A percentile compares a stretch with the other conserved stretches of the same genome.
Evolutionary conservation across 2,888 invertebrate species (phyloP).

Genomic region (Phyllotreta striolata): DNA sequence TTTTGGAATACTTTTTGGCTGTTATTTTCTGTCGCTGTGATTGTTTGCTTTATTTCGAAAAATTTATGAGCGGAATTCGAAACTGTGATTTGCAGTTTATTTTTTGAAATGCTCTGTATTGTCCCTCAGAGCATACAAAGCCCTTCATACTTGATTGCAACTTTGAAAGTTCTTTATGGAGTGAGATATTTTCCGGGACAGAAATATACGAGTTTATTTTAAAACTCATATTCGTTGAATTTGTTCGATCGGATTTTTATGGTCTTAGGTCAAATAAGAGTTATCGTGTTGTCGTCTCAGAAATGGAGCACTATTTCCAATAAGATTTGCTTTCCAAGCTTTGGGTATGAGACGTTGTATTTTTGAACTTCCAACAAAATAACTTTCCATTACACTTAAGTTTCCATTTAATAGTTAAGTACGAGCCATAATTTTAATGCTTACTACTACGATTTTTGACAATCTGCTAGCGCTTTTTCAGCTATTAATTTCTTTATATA

Average conservation of each 20-base stretch:
- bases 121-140: too few relatives aligned
- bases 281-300: constrained; percentile 13
- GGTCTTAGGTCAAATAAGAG: constrained; percentile 22
- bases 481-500: too few relatives aligned
- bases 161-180: constrained; percentile 21
- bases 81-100: too few relatives aligned
- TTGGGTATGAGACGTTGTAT: not conserved
- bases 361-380: not conserved
- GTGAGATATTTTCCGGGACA: constrained; percentile 6
- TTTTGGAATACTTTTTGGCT: too few relatives aligned
- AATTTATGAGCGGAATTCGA: too few relatives aligned
- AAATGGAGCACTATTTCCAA: constrained; percentile 10
- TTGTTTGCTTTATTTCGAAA: too few relatives aligned
- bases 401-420: not conserved
- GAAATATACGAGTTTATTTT: constrained; percentile 21
- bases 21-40: too few relatives aligned
- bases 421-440: too few relatives aligned
- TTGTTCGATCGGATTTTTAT: constrained; percentile 16
- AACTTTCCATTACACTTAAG: not conserved
- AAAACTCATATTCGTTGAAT: constrained; percentile 20
- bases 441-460: too few relatives aligned
- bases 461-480: too few relatives aligned
- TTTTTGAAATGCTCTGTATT: too few relatives aligned
- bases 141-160: constrained; percentile 18
- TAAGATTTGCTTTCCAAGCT: not conserved